Percentiles rank a stretch among this genome's conserved stretches.
Evolutionary conservation across 2,797 vertebrate species (phyloP).

Genomic region (Catostomus latipinnis): DNA sequence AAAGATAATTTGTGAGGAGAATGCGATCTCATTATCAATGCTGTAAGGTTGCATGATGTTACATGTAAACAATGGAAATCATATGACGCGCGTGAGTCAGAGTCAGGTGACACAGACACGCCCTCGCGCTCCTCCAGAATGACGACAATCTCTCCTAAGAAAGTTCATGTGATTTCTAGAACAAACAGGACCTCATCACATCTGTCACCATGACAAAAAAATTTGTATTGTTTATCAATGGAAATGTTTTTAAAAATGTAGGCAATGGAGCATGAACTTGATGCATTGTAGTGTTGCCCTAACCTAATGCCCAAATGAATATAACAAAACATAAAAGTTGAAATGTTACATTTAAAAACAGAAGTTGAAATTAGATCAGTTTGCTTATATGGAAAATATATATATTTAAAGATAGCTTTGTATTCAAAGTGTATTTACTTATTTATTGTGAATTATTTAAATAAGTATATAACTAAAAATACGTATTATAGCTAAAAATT

Average conservation of each 20-base stretch:
- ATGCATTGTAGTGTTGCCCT: too few relatives aligned
- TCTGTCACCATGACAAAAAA: neutral
- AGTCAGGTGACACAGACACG: slow-evolving; percentile 59
- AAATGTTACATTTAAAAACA: too few relatives aligned
- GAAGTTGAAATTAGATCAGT: too few relatives aligned
- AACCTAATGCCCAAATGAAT: too few relatives aligned
- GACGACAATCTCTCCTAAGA: slow-evolving; percentile 17
- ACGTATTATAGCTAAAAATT: too few relatives aligned
- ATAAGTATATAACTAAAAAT: too few relatives aligned
- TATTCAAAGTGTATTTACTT: too few relatives aligned
- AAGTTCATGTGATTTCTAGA: neutral
- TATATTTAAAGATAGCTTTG: too few relatives aligned
- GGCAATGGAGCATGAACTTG: neutral
- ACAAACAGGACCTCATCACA: neutral
- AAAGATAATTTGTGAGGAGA: too few relatives aligned
- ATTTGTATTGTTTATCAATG: neutral
- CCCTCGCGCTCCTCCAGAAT: slow-evolving; percentile 43
- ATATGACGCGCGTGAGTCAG: slow-evolving; percentile 65
- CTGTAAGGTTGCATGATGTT: neutral
- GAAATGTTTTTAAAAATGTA: neutral
- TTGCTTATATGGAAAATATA: too few relatives aligned
- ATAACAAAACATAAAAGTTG: too few relatives aligned
- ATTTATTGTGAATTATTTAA: too few relatives aligned
- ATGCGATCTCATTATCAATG: neutral
- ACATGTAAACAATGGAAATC: slow-evolving; percentile 31